These are phyloP conservation scores for Diachasmimorpha longicaudata DNA, from an alignment of 1,140 invertebrate species.

Conservation along the genomic window DNA sequence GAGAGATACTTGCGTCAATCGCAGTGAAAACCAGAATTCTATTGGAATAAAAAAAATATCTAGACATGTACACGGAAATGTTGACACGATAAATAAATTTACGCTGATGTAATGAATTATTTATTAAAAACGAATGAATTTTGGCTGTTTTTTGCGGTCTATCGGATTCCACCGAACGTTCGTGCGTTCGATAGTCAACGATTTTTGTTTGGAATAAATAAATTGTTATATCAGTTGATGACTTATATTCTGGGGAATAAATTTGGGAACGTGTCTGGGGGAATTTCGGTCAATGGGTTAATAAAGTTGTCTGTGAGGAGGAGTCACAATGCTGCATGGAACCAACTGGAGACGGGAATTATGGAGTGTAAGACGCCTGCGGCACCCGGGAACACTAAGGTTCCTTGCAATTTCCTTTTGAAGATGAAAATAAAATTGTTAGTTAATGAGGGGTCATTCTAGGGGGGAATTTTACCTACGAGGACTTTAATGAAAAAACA, in stretches of 20 bases:
- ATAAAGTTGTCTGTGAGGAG: conserved; percentile 12
- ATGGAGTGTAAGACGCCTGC: too few species aligned
- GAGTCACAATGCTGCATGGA: background rate
- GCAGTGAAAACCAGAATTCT: background rate
- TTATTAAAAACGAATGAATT: too few species aligned
- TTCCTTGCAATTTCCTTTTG: background rate
- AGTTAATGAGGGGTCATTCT: too few species aligned
- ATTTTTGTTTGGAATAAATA: too few species aligned
- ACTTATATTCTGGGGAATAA: background rate
- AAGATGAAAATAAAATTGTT: background rate
- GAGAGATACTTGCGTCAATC: background rate
- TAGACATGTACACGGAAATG: background rate
- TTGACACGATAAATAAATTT: background rate
- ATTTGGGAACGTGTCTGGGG: background rate
- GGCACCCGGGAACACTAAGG: background rate
- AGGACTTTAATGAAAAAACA: too few species aligned
- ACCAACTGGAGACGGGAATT: background rate
- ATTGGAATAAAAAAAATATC: background rate
- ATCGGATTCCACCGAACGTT: too few species aligned
- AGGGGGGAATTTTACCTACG: too few species aligned
- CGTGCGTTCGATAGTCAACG: too few species aligned
- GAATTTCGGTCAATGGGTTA: conserved; percentile 21
- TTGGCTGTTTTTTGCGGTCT: too few species aligned
- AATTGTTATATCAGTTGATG: too few species aligned
- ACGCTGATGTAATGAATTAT: too few species aligned